These are phyloP conservation scores for Thunnus albacares DNA, from an alignment of 2,797 vertebrate genomes.

Conservation along the genomic window DNA sequence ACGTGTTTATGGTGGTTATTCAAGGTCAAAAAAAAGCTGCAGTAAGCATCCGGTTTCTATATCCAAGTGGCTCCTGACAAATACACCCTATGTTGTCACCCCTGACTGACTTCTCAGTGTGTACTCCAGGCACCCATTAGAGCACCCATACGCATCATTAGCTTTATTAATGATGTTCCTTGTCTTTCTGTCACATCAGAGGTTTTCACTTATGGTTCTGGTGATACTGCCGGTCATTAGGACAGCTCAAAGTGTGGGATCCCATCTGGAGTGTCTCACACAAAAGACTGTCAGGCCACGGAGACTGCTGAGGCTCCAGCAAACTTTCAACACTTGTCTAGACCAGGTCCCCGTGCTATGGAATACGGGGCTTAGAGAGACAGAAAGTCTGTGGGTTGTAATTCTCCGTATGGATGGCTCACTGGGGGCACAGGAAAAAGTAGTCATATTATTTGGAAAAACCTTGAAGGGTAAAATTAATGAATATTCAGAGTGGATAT, in stretches of 20 bases:
- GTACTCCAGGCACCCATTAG: conserved; percentile 76
- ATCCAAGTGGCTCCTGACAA: conserved; percentile 53
- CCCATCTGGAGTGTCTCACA: conserved; percentile 84
- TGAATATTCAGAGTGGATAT: conserved; percentile 64
- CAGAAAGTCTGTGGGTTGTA: conserved; percentile 71
- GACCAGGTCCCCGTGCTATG: conserved; percentile 60
- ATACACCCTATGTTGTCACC: conserved; percentile 60
- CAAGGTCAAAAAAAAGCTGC: conserved; percentile 65
- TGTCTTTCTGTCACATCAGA: conserved; percentile 76
- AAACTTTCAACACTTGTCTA: conserved; percentile 76
- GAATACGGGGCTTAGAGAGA: conserved; percentile 68
- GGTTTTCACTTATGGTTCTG: conserved; percentile 72
- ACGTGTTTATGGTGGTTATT: conserved; percentile 61
- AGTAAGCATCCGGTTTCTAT: conserved; percentile 72
- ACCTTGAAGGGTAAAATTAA: conserved; percentile 69
- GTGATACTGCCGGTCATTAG: conserved; percentile 76
- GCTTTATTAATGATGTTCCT: conserved; percentile 83
- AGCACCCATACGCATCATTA: conserved; percentile 79
- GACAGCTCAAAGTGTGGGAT: conserved; percentile 79
- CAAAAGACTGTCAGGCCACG: conserved; percentile 68
- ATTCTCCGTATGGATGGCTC: conserved; percentile 61
- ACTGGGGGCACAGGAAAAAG: conserved; percentile 61
- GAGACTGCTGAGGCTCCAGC: conserved; percentile 69
- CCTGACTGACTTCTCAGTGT: conserved; percentile 61
- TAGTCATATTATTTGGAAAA: conserved; percentile 73